Percentiles rank a stretch among this genome's conserved stretches.
Evolutionary conservation across 2,113 vertebrate genomes (phyloP).

Genomic region (Atlantisia rogersi): DNA sequence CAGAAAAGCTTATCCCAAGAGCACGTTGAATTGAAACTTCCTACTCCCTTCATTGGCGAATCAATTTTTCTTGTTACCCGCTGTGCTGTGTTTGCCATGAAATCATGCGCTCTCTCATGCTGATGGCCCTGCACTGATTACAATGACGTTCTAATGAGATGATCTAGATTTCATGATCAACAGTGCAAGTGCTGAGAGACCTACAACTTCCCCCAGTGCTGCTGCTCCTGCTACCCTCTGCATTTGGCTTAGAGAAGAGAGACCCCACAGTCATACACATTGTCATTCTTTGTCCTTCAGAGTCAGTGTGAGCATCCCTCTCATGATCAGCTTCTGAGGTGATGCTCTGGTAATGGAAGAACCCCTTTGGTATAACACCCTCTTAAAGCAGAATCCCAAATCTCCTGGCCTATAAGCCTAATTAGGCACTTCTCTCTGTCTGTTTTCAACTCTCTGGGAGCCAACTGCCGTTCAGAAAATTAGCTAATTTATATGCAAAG

Average conservation of each 20-base stretch:
- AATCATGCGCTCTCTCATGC: not conserved
- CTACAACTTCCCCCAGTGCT: not conserved
- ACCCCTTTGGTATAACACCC: not conserved
- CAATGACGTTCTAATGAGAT: conserved; percentile 14
- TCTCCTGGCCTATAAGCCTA: not conserved
- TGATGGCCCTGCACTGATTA: conserved; percentile 20
- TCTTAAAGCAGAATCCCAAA: not conserved
- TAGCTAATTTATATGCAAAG: not conserved
- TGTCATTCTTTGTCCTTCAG: not conserved
- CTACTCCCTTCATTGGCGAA: not conserved
- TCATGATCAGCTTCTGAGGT: not conserved
- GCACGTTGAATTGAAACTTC: not conserved
- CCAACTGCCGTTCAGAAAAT: not conserved
- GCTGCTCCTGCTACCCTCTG: not conserved
- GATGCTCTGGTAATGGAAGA: not conserved
- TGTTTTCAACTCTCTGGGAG: not conserved
- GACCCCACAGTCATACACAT: not conserved
- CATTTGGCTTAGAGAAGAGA: not conserved
- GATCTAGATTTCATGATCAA: not conserved
- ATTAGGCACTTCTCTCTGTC: not conserved
- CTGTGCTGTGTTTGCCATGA: conserved; percentile 9
- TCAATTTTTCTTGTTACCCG: not conserved
- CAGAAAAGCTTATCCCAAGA: not conserved
- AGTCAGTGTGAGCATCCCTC: not conserved
- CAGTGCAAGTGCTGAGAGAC: not conserved